Percentiles rank a stretch among this genome's conserved stretches.
phyloP scores from a whole-genome alignment of 1,140 invertebrate genomes.

The Tetragnatha versicolor region DNA sequence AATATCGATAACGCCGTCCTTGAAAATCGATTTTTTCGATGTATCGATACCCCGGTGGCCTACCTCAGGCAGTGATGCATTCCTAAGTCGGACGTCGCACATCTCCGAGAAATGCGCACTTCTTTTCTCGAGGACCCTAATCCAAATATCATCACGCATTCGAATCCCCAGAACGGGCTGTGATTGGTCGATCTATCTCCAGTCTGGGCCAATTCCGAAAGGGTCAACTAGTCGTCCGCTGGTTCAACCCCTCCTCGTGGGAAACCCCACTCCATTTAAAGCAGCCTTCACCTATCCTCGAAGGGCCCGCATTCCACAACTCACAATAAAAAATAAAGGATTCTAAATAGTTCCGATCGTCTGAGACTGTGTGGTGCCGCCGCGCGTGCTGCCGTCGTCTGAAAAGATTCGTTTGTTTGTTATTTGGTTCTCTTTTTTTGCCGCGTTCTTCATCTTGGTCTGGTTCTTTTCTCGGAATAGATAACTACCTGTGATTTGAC shows the following conservation, averaged over 20 bases:
- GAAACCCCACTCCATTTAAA: slow-evolving; percentile 21
- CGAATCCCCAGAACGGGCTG: not conserved
- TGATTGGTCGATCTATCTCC: not conserved
- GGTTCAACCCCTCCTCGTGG: not conserved
- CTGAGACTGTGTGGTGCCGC: slow-evolving; percentile 38
- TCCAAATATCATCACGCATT: slow-evolving; percentile 18
- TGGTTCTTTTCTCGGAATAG: slow-evolving; percentile 10
- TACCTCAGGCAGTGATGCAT: too few relatives aligned
- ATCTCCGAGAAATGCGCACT: not conserved
- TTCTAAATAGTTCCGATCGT: slow-evolving; percentile 31
- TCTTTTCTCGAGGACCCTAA: not conserved
- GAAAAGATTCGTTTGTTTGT: not conserved
- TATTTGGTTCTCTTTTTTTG: not conserved
- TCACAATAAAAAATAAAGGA: not conserved
- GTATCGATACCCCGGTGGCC: too few relatives aligned
- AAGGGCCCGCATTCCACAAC: too few relatives aligned
- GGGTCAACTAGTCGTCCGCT: slow-evolving; percentile 19
- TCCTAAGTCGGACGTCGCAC: too few relatives aligned
- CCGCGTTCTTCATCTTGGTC: slow-evolving; percentile 5
- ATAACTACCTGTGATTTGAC: slow-evolving; percentile 31
- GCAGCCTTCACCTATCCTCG: not conserved
- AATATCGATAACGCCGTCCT: too few relatives aligned
- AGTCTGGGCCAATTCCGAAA: slow-evolving; percentile 14
- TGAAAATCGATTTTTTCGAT: too few relatives aligned
- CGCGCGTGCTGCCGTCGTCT: not conserved